Evolutionary conservation across 1,140 invertebrate species (phyloP).

Genomic region (Cherax quadricarinatus): DNA sequence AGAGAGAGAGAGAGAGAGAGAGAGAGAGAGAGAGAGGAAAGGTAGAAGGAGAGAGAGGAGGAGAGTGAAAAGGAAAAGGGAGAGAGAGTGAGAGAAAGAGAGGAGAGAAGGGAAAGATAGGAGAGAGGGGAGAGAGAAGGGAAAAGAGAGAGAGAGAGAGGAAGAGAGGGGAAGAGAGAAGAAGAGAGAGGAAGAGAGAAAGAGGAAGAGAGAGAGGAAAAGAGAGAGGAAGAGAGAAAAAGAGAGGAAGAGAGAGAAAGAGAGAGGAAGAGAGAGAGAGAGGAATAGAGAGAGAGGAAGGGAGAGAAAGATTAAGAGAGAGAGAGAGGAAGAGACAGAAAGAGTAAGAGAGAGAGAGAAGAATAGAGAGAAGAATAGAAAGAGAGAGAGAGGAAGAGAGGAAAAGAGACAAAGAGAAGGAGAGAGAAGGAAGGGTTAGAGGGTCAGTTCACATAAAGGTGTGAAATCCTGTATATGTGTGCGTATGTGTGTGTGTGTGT

Average conservation of each 20-base stretch:
- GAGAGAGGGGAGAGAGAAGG: not conserved
- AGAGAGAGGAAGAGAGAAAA: not conserved
- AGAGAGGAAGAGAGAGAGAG: not conserved
- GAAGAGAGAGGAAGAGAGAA: conserved; percentile 20
- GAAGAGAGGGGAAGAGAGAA: not conserved
- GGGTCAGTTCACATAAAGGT: too few species aligned
- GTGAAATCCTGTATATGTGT: too few species aligned
- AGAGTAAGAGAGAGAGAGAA: conserved; percentile 10
- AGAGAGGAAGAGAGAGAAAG: not conserved
- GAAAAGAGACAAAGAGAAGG: conserved; percentile 2
- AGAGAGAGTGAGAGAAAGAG: not conserved
- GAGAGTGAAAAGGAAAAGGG: not conserved
- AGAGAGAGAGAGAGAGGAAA: not conserved
- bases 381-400: conserved; percentile 28
- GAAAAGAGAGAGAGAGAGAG: not conserved
- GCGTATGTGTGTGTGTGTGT: too few species aligned
- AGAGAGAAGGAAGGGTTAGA: too few species aligned
- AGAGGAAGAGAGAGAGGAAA: conserved; percentile 1
- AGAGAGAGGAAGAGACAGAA: too few species aligned
- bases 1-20: not conserved
- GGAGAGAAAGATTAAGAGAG: too few species aligned
- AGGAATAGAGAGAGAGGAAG: too few species aligned
- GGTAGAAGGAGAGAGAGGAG: too few species aligned
- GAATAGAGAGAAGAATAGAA: conserved; percentile 14
- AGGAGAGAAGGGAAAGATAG: not conserved